Percentiles rank a stretch among this genome's conserved stretches.
Conservation (phyloP, 2,888 invertebrate species). For the Caradrina clavipalpis region DNA sequence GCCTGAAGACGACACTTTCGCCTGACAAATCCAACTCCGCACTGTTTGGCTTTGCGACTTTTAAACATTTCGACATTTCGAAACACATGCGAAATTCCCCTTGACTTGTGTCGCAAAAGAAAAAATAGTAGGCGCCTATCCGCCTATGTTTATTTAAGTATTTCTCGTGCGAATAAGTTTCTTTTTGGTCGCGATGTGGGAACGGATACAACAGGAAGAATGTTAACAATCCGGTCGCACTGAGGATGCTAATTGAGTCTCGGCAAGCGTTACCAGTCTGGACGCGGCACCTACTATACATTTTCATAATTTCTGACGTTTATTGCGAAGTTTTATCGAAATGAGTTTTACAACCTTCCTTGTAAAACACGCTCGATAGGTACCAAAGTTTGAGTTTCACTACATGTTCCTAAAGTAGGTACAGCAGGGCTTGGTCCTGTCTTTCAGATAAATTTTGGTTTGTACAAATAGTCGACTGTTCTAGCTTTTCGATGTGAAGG, state of each 20-base stretch:
- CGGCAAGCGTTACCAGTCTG: constrained; percentile 75
- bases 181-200: constrained; percentile 73
- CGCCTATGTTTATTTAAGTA: constrained; percentile 69
- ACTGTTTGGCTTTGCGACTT: constrained; percentile 71
- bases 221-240: constrained; percentile 81
- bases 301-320: constrained; percentile 60
- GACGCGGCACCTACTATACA: constrained; percentile 71
- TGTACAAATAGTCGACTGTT: neutral
- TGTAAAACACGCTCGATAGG: neutral
- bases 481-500: too few relatives aligned
- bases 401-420: neutral
- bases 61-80: constrained; percentile 66
- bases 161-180: constrained; percentile 70
- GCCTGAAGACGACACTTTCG: constrained; percentile 77
- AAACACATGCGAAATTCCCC: constrained; percentile 69
- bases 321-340: constrained; percentile 40
- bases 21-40: constrained; percentile 71
- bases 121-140: constrained; percentile 65
- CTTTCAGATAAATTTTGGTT: neutral
- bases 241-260: constrained; percentile 83
- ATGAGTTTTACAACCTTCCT: constrained; percentile 27
- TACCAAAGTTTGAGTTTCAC: constrained; percentile 3
- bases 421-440: neutral
- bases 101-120: constrained; percentile 64
- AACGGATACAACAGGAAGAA: constrained; percentile 81